Evolutionary conservation across 2,113 vertebrate species (phyloP), one percentile per base, ranked within the genome.

Genomic region (Himantopus leucocephalus): DNA sequence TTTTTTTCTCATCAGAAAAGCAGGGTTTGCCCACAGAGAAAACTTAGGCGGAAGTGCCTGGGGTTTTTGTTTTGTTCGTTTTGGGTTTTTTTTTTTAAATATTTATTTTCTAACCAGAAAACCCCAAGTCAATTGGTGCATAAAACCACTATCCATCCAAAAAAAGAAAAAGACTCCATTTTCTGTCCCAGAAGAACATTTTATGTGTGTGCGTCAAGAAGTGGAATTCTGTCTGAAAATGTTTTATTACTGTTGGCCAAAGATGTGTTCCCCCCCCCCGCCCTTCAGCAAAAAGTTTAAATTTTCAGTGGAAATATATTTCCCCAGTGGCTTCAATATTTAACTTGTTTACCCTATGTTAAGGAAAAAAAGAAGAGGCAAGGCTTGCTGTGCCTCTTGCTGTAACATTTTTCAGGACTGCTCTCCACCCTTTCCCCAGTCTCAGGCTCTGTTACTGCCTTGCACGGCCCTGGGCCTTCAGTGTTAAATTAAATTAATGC

Each of bases 351-450:
- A 26, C 68, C 24, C 37, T 41, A 0, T 3, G 12, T 34, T 71
- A 55, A 55, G 60, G 71, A 19, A 45, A 48, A 48, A 82, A 43
- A 41, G 17, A 12, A 43, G 21, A 50, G 21, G 34, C 12, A 19
- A 16, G 29, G 48, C 22, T 50, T 23, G 48, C 23, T 50, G 48
- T 50, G 48, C 48, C 21, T 39, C 39, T 39, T 39, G 39, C 39
- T 39, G 39, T 39, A 7, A 35, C 29, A 2, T 9, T 5, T 10
- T 26, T 12, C 10, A 11, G 29, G 21, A 9, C 56, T 37, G 0
- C 0, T 4, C 19, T 18, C 35, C 13, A 17, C 12, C 26, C 37
- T 7, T 18, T 18, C 17, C 43, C 23, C 14, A 3, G 13, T 37
- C 22, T 66, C 16, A 1, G 26, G 30, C 32, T 27, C 12, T n/a